A percentile compares a stretch with the other conserved stretches of the same genome.
These are phyloP conservation scores for Nicator chloris DNA, from an alignment of 2,113 vertebrate genomes.

Conservation along the genomic window DNA sequence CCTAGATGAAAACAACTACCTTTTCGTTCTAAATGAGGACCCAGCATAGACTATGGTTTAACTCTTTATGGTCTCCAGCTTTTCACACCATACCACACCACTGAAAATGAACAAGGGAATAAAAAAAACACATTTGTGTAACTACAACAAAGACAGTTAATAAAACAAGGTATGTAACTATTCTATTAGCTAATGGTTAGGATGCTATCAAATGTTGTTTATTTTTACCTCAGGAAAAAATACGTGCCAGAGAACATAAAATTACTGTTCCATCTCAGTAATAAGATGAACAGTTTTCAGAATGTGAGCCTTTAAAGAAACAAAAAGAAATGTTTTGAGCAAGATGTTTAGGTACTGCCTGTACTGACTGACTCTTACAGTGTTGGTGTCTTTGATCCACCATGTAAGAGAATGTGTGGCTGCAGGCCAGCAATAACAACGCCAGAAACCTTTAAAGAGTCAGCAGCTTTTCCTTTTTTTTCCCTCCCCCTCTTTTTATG, in stretches of 20 bases:
- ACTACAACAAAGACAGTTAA: neutral
- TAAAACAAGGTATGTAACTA: neutral
- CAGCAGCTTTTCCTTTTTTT: neutral
- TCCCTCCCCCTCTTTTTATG: slow-evolving; percentile 25
- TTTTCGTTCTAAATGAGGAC: slow-evolving; percentile 59
- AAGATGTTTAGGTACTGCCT: slow-evolving; percentile 32
- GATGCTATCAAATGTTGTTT: neutral
- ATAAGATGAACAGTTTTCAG: neutral
- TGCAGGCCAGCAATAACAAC: slow-evolving; percentile 62
- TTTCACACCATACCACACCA: neutral
- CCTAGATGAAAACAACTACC: slow-evolving; percentile 59
- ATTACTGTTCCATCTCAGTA: neutral
- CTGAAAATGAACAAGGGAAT: neutral
- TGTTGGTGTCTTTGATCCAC: slow-evolving; percentile 59
- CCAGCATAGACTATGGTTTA: slow-evolving; percentile 57
- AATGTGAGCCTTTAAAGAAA: slow-evolving; percentile 32
- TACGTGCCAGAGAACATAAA: neutral
- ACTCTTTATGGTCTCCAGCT: slow-evolving; percentile 55
- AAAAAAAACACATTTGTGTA: neutral
- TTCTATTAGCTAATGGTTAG: neutral
- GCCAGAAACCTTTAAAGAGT: slow-evolving; percentile 57
- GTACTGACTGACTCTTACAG: slow-evolving; percentile 20
- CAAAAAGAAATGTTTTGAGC: slow-evolving; percentile 28
- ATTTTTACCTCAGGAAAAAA: neutral
- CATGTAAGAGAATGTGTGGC: slow-evolving; percentile 40